phyloP scores from a whole-genome alignment of 2,888 invertebrate genomes.

The Mythimna pallens region DNA sequence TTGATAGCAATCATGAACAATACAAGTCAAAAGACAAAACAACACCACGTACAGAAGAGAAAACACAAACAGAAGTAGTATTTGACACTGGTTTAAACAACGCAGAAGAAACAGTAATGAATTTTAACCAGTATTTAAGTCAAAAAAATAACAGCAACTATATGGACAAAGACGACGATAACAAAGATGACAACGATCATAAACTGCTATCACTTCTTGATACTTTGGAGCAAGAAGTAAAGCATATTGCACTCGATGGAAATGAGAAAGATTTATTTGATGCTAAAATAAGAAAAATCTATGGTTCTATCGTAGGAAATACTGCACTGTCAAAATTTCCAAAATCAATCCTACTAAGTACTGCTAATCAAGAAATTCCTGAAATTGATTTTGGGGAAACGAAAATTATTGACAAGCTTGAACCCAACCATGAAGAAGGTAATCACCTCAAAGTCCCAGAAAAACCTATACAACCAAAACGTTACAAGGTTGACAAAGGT shows the following conservation, averaged over 20 bases:
- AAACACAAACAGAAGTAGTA: slow-evolving; percentile 15
- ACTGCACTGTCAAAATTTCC: slow-evolving; percentile 38
- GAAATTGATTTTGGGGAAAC: slow-evolving; percentile 52
- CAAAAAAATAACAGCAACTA: slow-evolving; percentile 37
- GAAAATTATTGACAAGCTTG: slow-evolving; percentile 31
- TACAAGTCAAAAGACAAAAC: background rate
- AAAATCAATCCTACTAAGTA: slow-evolving; percentile 31
- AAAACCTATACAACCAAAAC: slow-evolving; percentile 19
- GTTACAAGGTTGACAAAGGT: slow-evolving; percentile 14
- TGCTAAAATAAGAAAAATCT: slow-evolving; percentile 81
- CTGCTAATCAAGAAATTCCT: slow-evolving; percentile 14
- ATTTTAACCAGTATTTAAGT: slow-evolving; percentile 59
- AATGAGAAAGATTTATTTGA: slow-evolving; percentile 78
- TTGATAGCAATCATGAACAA: slow-evolving; percentile 12
- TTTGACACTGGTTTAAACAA: slow-evolving; percentile 62
- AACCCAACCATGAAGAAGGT: slow-evolving; percentile 19
- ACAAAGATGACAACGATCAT: slow-evolving; percentile 71
- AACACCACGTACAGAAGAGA: background rate
- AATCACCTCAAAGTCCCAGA: background rate
- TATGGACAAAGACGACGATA: slow-evolving; percentile 40
- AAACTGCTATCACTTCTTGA: slow-evolving; percentile 77
- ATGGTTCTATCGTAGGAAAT: slow-evolving; percentile 72
- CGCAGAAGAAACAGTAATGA: slow-evolving; percentile 68
- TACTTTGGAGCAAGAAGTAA: slow-evolving; percentile 79
- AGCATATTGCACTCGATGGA: slow-evolving; percentile 73